phyloP scores from a whole-genome alignment of 1,140 invertebrate genomes.

The Cepaea nemoralis region DNA sequence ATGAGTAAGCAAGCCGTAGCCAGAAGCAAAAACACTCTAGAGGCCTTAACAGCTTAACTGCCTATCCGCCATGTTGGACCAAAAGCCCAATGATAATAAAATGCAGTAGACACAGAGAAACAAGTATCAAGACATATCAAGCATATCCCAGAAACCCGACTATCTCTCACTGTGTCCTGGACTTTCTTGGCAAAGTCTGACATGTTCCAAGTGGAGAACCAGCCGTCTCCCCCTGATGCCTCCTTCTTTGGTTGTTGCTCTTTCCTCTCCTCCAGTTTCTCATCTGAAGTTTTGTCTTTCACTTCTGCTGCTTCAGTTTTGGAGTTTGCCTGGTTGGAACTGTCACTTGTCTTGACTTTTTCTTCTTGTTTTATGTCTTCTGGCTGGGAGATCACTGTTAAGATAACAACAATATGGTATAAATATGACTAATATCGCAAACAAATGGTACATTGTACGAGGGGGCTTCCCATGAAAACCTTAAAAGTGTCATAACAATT shows the following conservation, averaged over 20 bases:
- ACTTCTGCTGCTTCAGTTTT: background rate
- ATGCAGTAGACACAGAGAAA: no score
- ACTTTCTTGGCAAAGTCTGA: constrained; percentile 66
- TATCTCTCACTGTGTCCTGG: constrained; percentile 60
- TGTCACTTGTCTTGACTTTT: background rate
- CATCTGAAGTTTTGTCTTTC: constrained; percentile 7
- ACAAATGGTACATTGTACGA: background rate
- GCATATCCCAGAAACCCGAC: no score
- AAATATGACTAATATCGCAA: background rate
- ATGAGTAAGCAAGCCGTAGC: no score
- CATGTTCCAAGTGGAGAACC: constrained; percentile 66
- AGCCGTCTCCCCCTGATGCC: constrained; percentile 13
- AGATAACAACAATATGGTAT: background rate
- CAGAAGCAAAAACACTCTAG: no score
- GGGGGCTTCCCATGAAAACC: background rate
- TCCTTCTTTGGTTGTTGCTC: constrained; percentile 22
- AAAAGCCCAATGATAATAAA: no score
- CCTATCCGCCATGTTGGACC: no score
- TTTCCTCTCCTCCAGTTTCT: background rate
- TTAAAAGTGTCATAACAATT: no score
- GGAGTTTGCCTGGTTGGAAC: background rate
- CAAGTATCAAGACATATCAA: no score
- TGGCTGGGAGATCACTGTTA: background rate
- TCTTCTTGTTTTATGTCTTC: background rate
- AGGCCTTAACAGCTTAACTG: no score